Evolutionary conservation across 2,797 vertebrate species (phyloP).

Genomic region (Aeoliscus strigatus): DNA sequence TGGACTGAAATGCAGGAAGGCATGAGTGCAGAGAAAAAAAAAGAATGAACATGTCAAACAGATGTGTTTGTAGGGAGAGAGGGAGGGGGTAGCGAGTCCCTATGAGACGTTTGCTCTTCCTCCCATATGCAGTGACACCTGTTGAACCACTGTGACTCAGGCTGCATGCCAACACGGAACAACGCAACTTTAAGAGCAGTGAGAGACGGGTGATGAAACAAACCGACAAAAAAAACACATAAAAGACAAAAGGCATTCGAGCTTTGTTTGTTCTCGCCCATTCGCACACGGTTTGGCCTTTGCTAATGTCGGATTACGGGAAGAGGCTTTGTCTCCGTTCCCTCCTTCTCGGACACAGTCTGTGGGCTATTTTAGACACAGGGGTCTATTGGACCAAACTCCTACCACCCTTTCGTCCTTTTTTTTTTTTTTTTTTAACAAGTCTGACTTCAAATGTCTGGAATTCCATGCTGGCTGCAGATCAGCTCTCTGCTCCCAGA

Average conservation of each 20-base stretch:
- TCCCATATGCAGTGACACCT: slow-evolving; percentile 20
- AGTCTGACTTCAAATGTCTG: slow-evolving; percentile 79
- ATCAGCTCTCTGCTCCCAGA: slow-evolving; percentile 67
- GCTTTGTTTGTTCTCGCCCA: slow-evolving; percentile 29
- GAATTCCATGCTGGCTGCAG: slow-evolving; percentile 79
- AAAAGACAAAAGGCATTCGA: slow-evolving; percentile 20
- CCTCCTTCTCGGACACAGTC: slow-evolving; percentile 47
- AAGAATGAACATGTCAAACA: slow-evolving; percentile 6
- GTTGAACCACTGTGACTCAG: slow-evolving; percentile 24
- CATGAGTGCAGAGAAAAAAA: not conserved
- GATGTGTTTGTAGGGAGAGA: slow-evolving; percentile 1
- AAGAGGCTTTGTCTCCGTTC: slow-evolving; percentile 58
- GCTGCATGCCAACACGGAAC: slow-evolving; percentile 9
- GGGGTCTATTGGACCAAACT: slow-evolving; percentile 69
- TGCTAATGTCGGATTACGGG: slow-evolving; percentile 52
- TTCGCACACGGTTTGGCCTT: slow-evolving; percentile 39
- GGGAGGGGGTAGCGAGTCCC: slow-evolving; percentile 8
- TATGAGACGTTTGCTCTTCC: slow-evolving; percentile 34
- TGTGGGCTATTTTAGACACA: slow-evolving; percentile 69
- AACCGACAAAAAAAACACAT: slow-evolving; percentile 9
- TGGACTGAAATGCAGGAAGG: slow-evolving; percentile 1
- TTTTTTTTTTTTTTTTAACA: slow-evolving; percentile 73
- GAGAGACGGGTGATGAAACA: slow-evolving; percentile 15
- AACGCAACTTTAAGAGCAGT: slow-evolving; percentile 5
- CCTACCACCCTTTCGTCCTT: slow-evolving; percentile 72